These are phyloP conservation scores for Scarus forsteni DNA, from an alignment of 2,797 vertebrate genomes.

Conservation along the genomic window DNA sequence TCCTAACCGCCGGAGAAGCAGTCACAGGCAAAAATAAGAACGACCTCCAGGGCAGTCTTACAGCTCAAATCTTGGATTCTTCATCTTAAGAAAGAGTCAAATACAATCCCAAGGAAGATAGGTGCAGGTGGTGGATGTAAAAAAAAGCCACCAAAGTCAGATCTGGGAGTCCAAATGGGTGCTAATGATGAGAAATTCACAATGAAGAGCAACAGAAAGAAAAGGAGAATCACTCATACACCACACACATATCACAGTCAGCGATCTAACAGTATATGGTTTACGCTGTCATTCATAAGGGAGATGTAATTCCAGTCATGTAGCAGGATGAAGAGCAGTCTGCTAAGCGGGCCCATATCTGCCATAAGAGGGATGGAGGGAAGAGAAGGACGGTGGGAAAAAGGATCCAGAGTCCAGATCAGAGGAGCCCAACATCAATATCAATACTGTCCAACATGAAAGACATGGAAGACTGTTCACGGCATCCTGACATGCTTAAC, in stretches of 20 bases:
- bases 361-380: conserved; percentile 63
- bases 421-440: conserved; percentile 61
- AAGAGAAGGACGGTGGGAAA: conserved; percentile 53
- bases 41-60: conserved; percentile 32
- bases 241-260: conserved; percentile 38
- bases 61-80: conserved; percentile 50
- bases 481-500: conserved; percentile 61
- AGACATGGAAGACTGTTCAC: conserved; percentile 41
- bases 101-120: conserved; percentile 46
- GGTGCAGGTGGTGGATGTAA: conserved; percentile 37
- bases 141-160: conserved; percentile 41
- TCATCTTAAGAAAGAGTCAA: conserved; percentile 32
- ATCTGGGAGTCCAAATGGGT: conserved; percentile 52
- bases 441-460: conserved; percentile 53
- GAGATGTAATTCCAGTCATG: conserved; percentile 83
- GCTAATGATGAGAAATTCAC: conserved; percentile 35
- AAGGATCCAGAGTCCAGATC: conserved; percentile 58
- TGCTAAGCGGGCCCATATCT: conserved; percentile 81
- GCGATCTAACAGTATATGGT: conserved; percentile 57
- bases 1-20: conserved; percentile 54
- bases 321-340: conserved; percentile 82
- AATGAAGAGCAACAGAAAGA: conserved; percentile 43
- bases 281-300: conserved; percentile 69
- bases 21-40: conserved; percentile 51
- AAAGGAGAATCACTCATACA: conserved; percentile 39